Base-by-base conservation (phyloP, 2,113 vertebrate genomes). In the Heterotilapia buettikoferi region DNA sequence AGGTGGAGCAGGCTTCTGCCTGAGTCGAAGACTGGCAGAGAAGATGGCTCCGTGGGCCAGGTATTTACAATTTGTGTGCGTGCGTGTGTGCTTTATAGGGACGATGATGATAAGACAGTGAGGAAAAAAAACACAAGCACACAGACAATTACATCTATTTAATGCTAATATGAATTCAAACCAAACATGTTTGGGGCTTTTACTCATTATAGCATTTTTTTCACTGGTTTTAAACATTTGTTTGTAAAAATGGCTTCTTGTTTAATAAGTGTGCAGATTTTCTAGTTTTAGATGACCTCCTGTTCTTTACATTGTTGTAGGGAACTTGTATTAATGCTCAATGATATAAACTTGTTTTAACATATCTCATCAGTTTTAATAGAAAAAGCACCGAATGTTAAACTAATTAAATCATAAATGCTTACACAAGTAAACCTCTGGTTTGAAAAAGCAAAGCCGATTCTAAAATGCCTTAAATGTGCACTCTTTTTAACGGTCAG, bases 11-110 rank as follows among this genome's bases (percentile, higher is more conserved):
- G 98, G 98, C 3, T 99, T 99, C 95, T 99, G 98, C 92, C 96
- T 99, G 92, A 99, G 96, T 92, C 97, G 88, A 29, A 93, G 76
- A 36, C 95, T 99, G 96, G 98, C 97, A 1, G 93, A 96, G 83
- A 98, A 97, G 95, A 99, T 99, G 98, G 88, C 93, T 82, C 98
- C 98, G 0, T 99, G 98, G 98, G 98, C 98, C 68, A 98, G 98
- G 98, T 98, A 93, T 96, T 95, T 18, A 68, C 2, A 52, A 6
- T 47, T 29, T 26, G 8, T 18, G 33, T 38, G 33, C 81, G 33
- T 54, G 71, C 9, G 26, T 66, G 11, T 40, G 16, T n/a, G 14
- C 47, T 81, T 24, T 18, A 52, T 18, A 19, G 14, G 12, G 47
- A 71, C 18, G 0, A 53, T 14, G 19, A 24, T 0, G 43, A 7